Percentiles rank a stretch among this genome's conserved stretches.
These are phyloP conservation scores for Chromis chromis DNA, from an alignment of 2,797 vertebrate species.

Conservation along the genomic window DNA sequence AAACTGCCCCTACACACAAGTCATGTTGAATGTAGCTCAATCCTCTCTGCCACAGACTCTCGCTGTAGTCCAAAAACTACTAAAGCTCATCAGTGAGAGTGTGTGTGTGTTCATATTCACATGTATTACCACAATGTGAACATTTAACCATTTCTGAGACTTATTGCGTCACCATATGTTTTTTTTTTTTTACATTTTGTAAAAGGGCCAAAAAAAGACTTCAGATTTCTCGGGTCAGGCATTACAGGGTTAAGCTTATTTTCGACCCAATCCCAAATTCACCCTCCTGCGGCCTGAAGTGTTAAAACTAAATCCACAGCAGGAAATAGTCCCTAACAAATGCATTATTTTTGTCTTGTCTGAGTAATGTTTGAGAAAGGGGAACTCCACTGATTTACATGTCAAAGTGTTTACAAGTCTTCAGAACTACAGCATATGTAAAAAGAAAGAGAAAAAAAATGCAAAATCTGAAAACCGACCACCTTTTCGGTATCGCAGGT, in stretches of 20 bases:
- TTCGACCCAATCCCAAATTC: not conserved
- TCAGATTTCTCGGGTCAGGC: no score
- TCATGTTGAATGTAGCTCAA: no score
- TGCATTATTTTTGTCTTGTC: not conserved
- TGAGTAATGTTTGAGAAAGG: slow-evolving; percentile 3
- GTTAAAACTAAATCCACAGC: not conserved
- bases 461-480: not conserved
- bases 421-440: not conserved
- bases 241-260: no score
- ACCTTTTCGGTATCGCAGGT: not conserved
- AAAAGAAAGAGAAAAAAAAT: not conserved
- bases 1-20: no score
- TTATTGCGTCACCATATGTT: no score
- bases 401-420: slow-evolving; percentile 8
- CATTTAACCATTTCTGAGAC: no score
- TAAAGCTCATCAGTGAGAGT: no score
- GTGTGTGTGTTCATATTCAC: no score
- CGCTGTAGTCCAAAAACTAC: not conserved
- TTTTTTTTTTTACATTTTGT: no score
- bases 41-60: no score
- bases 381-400: slow-evolving; percentile 9
- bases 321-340: slow-evolving; percentile 17
- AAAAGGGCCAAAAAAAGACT: no score
- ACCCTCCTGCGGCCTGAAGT: not conserved
- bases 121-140: not conserved